Evolutionary conservation across 2,797 vertebrate species (phyloP).

Genomic region (Peromyscus aztecus): DNA sequence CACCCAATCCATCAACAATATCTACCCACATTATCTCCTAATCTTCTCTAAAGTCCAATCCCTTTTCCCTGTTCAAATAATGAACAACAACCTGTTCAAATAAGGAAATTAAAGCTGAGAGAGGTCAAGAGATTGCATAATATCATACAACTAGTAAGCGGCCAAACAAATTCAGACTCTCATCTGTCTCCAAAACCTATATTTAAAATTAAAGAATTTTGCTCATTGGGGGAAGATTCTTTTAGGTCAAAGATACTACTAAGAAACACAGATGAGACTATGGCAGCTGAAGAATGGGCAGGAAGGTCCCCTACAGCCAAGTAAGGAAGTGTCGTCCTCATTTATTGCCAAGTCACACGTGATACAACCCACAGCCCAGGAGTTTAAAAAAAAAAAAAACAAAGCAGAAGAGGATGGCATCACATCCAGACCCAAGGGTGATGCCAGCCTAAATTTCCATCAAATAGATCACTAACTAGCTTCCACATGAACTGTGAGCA

Average conservation of each 20-base stretch:
- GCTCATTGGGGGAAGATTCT: neutral
- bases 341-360: neutral
- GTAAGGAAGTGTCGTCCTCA: neutral
- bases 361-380: neutral
- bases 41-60: slow-evolving; percentile 49
- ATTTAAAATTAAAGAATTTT: neutral
- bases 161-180: neutral
- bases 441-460: neutral
- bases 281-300: neutral
- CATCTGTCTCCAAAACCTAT: neutral
- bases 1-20: slow-evolving; percentile 62
- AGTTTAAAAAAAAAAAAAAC: neutral
- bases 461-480: neutral
- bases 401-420: neutral
- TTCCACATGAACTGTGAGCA: neutral
- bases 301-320: neutral
- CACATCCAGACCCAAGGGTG: neutral
- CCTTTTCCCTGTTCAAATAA: slow-evolving; percentile 65
- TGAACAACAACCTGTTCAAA: slow-evolving; percentile 66
- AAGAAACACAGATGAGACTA: slow-evolving; percentile 19
- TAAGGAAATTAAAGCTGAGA: slow-evolving; percentile 61
- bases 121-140: slow-evolving; percentile 33
- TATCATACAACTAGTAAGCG: neutral
- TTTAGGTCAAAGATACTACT: neutral
- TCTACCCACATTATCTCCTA: slow-evolving; percentile 57